phyloP scores from a whole-genome alignment of 2,797 vertebrate species.

The Acanthornis magna region DNA sequence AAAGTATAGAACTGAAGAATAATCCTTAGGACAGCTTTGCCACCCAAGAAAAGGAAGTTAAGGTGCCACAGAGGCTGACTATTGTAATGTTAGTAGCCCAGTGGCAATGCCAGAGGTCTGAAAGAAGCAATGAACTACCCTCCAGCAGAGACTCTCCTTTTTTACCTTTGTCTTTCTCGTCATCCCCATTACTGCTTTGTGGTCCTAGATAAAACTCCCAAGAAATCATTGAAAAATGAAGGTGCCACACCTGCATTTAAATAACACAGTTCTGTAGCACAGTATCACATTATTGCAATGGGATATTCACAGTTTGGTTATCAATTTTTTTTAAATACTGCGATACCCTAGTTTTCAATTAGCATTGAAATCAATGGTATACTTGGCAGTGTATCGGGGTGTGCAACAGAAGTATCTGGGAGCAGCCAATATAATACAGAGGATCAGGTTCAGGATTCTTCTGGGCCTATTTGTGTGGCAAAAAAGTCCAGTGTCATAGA shows the following conservation, averaged over 20 bases:
- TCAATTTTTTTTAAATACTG: background rate
- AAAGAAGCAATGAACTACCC: background rate
- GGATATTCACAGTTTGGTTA: background rate
- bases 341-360: background rate
- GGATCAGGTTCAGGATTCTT: background rate
- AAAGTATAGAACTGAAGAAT: background rate
- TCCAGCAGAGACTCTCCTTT: background rate
- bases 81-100: background rate
- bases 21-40: background rate
- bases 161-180: background rate
- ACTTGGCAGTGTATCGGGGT: background rate
- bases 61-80: background rate
- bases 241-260: background rate
- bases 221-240: background rate
- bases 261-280: background rate
- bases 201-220: background rate
- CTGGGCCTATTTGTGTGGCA: background rate
- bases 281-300: background rate
- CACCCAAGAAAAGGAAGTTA: background rate
- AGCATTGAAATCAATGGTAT: background rate
- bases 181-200: background rate
- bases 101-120: background rate
- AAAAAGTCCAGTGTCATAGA: background rate
- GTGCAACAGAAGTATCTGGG: background rate
- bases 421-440: background rate